Base-by-base conservation (phyloP, 2,797 vertebrate genomes). In the Myotis daubentonii region DNA sequence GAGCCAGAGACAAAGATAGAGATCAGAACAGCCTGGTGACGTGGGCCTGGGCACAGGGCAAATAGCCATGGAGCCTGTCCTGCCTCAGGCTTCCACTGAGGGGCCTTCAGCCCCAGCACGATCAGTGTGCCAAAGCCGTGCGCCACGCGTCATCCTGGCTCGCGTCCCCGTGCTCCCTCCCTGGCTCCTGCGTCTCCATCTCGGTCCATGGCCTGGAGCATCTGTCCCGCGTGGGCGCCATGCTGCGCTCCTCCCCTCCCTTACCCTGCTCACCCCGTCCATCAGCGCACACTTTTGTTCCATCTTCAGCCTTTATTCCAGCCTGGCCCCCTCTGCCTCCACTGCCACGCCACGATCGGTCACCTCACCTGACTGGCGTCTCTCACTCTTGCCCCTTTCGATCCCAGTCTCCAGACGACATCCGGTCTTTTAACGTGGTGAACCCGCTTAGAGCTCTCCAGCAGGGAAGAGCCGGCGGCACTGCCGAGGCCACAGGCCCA, bases 401-500 rank as follows among this genome's bases (percentile, higher is more conserved):
- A 66, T 16, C 38, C 20, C 47, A 72, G 76, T 87, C 71, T 93
- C 65, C 4, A 72, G 17, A 28, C 0, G 25, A 33, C 36, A 57
- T 5, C 17, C 30, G 23, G 2, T 76, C 20, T 91, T 49, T 60
- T 15, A 1, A 17, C 53, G 28, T 70, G 30, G 76, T 70, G 65
- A 66, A 72, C 57, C 3, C 4, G 17, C 30, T 85, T 82, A 57
- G 68, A 87, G 57, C 41, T 60, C 23, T 84, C n/a, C 15, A 20
- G 25, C 76, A 74, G 28, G 87, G 78, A 70, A 93, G 87, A 36
- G 9, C 66, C 41, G 17, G 3, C 72, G 53, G 89, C 5, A 30
- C 60, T 51, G 25, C 38, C 13, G 38, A 28, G 44, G 60, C 62
- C 28, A 2, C 16, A 23, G 65, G 66, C 30, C 75, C 30, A 33